Conservation (phyloP, 1,140 invertebrate species). For the Anoplophora glabripennis region DNA sequence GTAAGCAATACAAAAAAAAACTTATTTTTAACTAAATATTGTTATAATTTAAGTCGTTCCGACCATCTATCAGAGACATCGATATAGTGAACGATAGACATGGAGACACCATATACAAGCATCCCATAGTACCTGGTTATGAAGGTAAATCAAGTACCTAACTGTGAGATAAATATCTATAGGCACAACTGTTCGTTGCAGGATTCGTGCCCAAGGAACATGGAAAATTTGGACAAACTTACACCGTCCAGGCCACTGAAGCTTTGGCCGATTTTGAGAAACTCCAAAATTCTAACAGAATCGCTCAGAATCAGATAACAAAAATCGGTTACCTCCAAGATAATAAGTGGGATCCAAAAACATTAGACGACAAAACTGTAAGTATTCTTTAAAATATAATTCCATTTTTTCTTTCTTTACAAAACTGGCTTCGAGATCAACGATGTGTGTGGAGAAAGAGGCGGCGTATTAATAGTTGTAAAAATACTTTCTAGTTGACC, state of each 20-base stretch:
- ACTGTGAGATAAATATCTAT: too few relatives aligned
- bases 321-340: conserved; percentile 57
- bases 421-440: too few relatives aligned
- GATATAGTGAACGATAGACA: conserved; percentile 61
- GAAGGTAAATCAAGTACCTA: conserved; percentile 53
- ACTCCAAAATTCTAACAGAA: conserved; percentile 56
- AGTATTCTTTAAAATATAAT: conserved; percentile 22
- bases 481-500: conserved; percentile 52
- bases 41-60: conserved; percentile 50
- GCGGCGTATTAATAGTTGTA: conserved; percentile 1
- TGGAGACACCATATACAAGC: conserved; percentile 62
- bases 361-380: conserved; percentile 61
- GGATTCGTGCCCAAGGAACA: conserved; percentile 64
- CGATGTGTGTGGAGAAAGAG: too few relatives aligned
- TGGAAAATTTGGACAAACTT: conserved; percentile 62
- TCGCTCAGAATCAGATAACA: conserved; percentile 53
- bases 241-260: conserved; percentile 63
- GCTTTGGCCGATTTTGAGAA: conserved; percentile 66
- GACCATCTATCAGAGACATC: conserved; percentile 60
- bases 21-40: background rate
- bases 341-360: conserved; percentile 56
- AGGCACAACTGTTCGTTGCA: conserved; percentile 32
- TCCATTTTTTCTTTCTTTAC: background rate
- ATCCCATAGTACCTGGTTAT: conserved; percentile 68
- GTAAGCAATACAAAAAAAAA: conserved; percentile 41